Conservation (phyloP, 2,797 vertebrate species). For the Lophius americanus region DNA sequence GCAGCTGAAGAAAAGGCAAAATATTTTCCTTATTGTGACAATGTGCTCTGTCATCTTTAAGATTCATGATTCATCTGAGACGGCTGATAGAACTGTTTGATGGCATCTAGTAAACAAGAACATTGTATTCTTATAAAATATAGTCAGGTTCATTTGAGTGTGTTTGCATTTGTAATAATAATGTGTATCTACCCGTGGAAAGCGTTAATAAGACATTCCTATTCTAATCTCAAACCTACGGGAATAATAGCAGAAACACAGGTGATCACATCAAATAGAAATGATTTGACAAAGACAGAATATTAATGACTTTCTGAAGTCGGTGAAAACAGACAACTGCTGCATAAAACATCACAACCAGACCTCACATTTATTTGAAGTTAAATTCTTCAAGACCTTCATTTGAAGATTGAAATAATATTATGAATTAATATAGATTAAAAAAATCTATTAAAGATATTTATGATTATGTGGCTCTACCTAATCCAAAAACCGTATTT, state of each 20-base stretch:
- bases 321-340: neutral
- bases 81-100: neutral
- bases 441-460: neutral
- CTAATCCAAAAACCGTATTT: neutral
- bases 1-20: slow-evolving; percentile 24
- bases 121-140: neutral
- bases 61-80: neutral
- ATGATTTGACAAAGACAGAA: neutral
- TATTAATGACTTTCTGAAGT: neutral
- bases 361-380: neutral
- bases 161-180: neutral
- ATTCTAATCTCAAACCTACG: neutral
- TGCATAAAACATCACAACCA: slow-evolving; percentile 7
- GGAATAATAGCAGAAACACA: neutral
- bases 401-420: neutral
- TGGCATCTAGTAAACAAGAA: neutral
- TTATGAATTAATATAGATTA: neutral
- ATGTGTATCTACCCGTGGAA: too few relatives aligned
- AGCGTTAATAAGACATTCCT: neutral
- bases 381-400: neutral
- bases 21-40: slow-evolving; percentile 5
- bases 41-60: slow-evolving; percentile 3
- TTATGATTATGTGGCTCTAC: neutral
- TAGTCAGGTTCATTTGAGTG: neutral
- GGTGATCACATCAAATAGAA: neutral